Evolutionary conservation across 1,140 invertebrate genomes (phyloP).

Genomic region (Bradynema listronoti): DNA sequence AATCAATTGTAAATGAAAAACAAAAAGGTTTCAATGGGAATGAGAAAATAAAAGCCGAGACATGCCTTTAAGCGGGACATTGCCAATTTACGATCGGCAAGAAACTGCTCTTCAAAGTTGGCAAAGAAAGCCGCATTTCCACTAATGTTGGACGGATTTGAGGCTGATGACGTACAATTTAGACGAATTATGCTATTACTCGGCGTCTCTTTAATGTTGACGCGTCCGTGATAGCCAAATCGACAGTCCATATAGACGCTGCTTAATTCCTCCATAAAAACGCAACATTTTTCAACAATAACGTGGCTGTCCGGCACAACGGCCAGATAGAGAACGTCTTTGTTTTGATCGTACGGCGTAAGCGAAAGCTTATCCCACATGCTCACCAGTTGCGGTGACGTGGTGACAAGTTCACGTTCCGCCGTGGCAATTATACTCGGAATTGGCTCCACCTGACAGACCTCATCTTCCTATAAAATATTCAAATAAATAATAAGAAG

Average conservation of each 20-base stretch:
- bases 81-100: too few species aligned
- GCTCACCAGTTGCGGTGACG: slow-evolving; percentile 34
- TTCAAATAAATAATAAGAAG: too few species aligned
- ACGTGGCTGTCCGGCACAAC: slow-evolving; percentile 83
- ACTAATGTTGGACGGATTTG: too few species aligned
- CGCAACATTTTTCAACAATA: slow-evolving; percentile 65
- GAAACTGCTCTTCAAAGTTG: too few species aligned
- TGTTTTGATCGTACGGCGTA: slow-evolving; percentile 82
- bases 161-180: slow-evolving; percentile 1
- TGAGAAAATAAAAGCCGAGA: too few species aligned
- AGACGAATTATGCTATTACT: slow-evolving; percentile 82
- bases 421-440: slow-evolving; percentile 32
- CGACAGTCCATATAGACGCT: slow-evolving; percentile 64
- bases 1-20: not conserved
- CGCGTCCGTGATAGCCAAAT: slow-evolving; percentile 76
- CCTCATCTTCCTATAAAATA: slow-evolving; percentile 12
- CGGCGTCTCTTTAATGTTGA: slow-evolving; percentile 65
- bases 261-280: slow-evolving; percentile 60
- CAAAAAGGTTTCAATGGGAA: not conserved
- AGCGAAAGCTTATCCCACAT: slow-evolving; percentile 60
- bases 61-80: too few species aligned
- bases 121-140: too few species aligned
- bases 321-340: slow-evolving; percentile 88
- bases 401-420: slow-evolving; percentile 38
- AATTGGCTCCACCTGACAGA: slow-evolving; percentile 39